These are phyloP conservation scores for Albula glossodonta DNA, from an alignment of 2,113 vertebrate genomes.

Conservation along the genomic window DNA sequence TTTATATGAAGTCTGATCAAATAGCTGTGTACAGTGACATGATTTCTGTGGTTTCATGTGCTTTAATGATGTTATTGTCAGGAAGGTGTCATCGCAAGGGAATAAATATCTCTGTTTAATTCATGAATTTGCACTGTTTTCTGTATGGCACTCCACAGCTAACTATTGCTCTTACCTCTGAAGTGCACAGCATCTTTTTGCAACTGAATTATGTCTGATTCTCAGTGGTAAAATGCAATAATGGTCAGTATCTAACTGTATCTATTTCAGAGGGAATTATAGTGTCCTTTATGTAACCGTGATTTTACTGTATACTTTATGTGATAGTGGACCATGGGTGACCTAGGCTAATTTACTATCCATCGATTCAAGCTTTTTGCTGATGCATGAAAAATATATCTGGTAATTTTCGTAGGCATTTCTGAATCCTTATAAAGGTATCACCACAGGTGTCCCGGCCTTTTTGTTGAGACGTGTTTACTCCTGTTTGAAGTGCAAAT, in stretches of 20 bases:
- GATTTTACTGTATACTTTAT: too few species aligned
- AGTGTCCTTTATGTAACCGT: too few species aligned
- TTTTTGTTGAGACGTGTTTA: background rate
- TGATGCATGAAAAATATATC: background rate
- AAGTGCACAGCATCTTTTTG: background rate
- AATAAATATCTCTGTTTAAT: conserved; percentile 23
- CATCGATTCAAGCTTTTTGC: background rate
- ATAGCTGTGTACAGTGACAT: background rate
- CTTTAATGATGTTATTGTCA: conserved; percentile 18
- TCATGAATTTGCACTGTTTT: conserved; percentile 3
- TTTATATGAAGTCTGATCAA: background rate
- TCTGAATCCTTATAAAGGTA: background rate
- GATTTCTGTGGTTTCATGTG: conserved; percentile 1
- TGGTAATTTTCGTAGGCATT: background rate
- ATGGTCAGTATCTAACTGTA: background rate
- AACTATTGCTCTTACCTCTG: background rate
- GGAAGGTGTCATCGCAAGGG: conserved; percentile 22
- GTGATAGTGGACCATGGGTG: too few species aligned
- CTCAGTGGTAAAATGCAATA: background rate
- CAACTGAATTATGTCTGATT: background rate
- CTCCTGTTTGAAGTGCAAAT: background rate
- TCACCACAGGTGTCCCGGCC: background rate
- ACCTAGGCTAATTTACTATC: background rate
- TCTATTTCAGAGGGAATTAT: too few species aligned
- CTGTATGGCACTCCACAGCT: background rate